phyloP scores from a whole-genome alignment of 1,140 invertebrate genomes.

The Drosophila persimilis region DNA sequence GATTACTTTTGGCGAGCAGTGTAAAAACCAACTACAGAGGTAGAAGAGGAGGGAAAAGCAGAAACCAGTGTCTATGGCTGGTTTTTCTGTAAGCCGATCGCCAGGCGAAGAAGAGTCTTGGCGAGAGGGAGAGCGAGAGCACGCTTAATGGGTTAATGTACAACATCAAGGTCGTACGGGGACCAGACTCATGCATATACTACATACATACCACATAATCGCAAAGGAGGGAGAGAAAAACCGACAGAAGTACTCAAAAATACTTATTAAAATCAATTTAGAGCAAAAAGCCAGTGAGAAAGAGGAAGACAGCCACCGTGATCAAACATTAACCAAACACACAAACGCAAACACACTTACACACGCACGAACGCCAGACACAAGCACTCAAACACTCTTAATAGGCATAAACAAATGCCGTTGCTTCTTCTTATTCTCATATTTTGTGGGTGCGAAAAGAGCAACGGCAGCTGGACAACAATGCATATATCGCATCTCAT shows the following conservation, averaged over 20 bases:
- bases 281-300: slow-evolving; percentile 51
- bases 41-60: slow-evolving; percentile 2
- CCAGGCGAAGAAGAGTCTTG: slow-evolving; percentile 26
- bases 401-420: slow-evolving; percentile 64
- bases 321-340: slow-evolving; percentile 57
- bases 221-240: slow-evolving; percentile 4
- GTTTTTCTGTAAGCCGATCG: slow-evolving; percentile 47
- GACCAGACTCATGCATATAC: slow-evolving; percentile 44
- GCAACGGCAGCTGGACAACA: slow-evolving; percentile 65
- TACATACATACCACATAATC: slow-evolving; percentile 34
- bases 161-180: slow-evolving; percentile 73
- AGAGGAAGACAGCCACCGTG: slow-evolving; percentile 45
- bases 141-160: slow-evolving; percentile 79
- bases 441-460: slow-evolving; percentile 64
- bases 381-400: slow-evolving; percentile 9
- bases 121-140: slow-evolving; percentile 22
- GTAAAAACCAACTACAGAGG: slow-evolving; percentile 16
- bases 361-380: slow-evolving; percentile 1
- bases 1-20: slow-evolving; percentile 24
- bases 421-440: slow-evolving; percentile 23
- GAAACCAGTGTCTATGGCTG: slow-evolving; percentile 25
- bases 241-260: slow-evolving; percentile 46
- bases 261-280: slow-evolving; percentile 79
- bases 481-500: slow-evolving; percentile 41
- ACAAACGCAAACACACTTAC: slow-evolving; percentile 24